Percentiles rank a stretch among this genome's conserved stretches.
Evolutionary conservation across 2,888 invertebrate species (phyloP).

Genomic region (Tachina lurida): DNA sequence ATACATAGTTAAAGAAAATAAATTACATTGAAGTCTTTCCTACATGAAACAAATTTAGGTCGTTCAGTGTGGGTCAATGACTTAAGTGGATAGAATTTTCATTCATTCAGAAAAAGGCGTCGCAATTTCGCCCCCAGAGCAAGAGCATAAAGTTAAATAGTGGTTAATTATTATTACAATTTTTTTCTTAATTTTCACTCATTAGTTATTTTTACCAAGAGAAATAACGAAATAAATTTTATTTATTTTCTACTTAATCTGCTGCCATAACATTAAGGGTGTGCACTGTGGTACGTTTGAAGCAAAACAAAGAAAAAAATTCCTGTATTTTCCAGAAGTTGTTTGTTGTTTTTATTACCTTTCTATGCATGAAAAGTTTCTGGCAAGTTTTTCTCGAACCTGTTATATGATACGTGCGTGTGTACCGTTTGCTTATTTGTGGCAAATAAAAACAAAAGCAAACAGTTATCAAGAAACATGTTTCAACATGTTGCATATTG

Average conservation of each 20-base stretch:
- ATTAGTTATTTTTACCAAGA: slow-evolving; percentile 16
- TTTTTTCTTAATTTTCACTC: slow-evolving; percentile 27
- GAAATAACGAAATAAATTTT: slow-evolving; percentile 3
- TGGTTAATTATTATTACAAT: slow-evolving; percentile 41
- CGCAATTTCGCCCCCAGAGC: slow-evolving; percentile 15
- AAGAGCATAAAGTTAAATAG: slow-evolving; percentile 51
- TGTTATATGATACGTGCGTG: slow-evolving; percentile 8
- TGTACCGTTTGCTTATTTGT: background rate
- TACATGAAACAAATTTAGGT: slow-evolving; percentile 62
- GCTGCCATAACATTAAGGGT: background rate
- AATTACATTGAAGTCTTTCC: slow-evolving; percentile 36
- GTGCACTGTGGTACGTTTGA: background rate
- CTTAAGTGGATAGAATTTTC: slow-evolving; percentile 35
- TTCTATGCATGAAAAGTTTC: background rate
- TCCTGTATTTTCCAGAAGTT: background rate
- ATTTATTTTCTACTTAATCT: slow-evolving; percentile 6
- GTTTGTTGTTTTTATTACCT: background rate
- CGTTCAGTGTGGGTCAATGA: slow-evolving; percentile 69
- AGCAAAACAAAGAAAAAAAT: no score
- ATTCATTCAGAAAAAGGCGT: slow-evolving; percentile 15
- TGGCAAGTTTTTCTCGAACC: slow-evolving; percentile 19
- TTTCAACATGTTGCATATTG: slow-evolving; percentile 45
- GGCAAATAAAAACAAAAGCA: slow-evolving; percentile 19
- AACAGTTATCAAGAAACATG: slow-evolving; percentile 28
- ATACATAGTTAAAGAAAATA: slow-evolving; percentile 37